These are phyloP conservation scores for Temnothorax longispinosus DNA, from an alignment of 1,140 invertebrate species.

Conservation along the genomic window DNA sequence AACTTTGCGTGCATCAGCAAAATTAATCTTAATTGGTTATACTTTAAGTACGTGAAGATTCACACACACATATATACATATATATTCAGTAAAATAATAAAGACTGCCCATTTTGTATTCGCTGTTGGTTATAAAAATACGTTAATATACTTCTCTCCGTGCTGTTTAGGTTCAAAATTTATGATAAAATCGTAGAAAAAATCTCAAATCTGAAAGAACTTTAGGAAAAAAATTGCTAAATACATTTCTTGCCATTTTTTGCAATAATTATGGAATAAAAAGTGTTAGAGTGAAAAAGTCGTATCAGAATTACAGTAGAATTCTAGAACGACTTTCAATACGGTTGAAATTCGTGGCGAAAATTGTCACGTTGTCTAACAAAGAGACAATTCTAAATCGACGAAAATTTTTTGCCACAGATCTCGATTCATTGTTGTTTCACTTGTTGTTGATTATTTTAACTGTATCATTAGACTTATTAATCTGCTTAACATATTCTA, in stretches of 20 bases:
- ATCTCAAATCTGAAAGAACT: not conserved
- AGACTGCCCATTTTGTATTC: slow-evolving; percentile 62
- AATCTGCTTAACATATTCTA: slow-evolving; percentile 20
- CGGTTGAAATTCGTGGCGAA: slow-evolving; percentile 19
- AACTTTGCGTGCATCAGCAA: slow-evolving; percentile 20
- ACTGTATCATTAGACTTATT: slow-evolving; percentile 62
- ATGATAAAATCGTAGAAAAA: not conserved
- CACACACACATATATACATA: not conserved
- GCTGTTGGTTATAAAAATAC: slow-evolving; percentile 40
- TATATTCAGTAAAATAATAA: slow-evolving; percentile 51
- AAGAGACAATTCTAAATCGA: slow-evolving; percentile 10
- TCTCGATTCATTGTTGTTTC: slow-evolving; percentile 76
- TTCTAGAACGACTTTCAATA: not conserved
- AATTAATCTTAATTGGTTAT: slow-evolving; percentile 42
- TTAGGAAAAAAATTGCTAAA: not conserved
- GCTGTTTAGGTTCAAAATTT: slow-evolving; percentile 16
- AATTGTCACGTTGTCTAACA: slow-evolving; percentile 16
- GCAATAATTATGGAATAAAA: not conserved
- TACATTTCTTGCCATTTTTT: not conserved
- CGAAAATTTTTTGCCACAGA: slow-evolving; percentile 51
- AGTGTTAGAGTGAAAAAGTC: not conserved
- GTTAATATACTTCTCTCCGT: slow-evolving; percentile 18
- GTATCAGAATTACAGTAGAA: not conserved
- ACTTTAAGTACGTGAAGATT: slow-evolving; percentile 24
- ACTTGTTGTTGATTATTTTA: slow-evolving; percentile 82